Base-by-base conservation (phyloP, 1,140 invertebrate genomes). In the Vanessa tameamea region DNA sequence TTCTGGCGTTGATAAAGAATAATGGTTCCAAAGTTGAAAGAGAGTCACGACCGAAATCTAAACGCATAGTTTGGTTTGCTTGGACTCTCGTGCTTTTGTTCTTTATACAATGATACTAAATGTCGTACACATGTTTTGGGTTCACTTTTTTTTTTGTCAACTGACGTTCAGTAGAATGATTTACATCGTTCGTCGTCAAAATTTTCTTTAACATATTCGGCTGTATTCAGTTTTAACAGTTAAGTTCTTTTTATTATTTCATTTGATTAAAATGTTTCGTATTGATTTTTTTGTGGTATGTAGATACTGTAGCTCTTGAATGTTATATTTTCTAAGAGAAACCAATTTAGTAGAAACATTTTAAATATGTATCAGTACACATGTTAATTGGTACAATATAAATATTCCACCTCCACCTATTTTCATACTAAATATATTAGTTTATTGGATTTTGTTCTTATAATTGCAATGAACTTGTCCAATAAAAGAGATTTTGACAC, bases 1-100 rank as follows among this genome's bases (percentile, higher is more conserved):
- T 69, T 61, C 72, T 72, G 65, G 74, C 74, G 74, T 68, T 76
- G 64, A 72, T 76, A 76, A 76, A 72, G 75, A 76, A 72, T 76
- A 76, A 76, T 76, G 66, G 61, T 64, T 69, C 50, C 48, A 71
- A 71, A 72, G 64, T 72, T 72, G 64, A 72, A 65, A 65, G 50
- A 66, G 63, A 72, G 70, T 72, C 70, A 72, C 70, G 70, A 72
- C 63, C 63, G 13, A 72, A 72, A 72, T 72, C 43, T 75, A 43
- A 75, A 70, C 67, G 65, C 55, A 75, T 59, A 68, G 63, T 64
- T 64, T 47, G 43, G 68, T 69, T 47, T 31, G 37, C 67, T 69
- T 69, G 31, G 57, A 61, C 20, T 61, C 15, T 61, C 43, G 23
- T 48, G 20, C 53, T 69, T 69, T 69, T 57, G 57, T 64, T 64